Percentiles rank a stretch among this genome's conserved stretches.
These are phyloP conservation scores for Phyllopteryx taeniolatus DNA, from an alignment of 2,113 vertebrate genomes.

Conservation along the genomic window DNA sequence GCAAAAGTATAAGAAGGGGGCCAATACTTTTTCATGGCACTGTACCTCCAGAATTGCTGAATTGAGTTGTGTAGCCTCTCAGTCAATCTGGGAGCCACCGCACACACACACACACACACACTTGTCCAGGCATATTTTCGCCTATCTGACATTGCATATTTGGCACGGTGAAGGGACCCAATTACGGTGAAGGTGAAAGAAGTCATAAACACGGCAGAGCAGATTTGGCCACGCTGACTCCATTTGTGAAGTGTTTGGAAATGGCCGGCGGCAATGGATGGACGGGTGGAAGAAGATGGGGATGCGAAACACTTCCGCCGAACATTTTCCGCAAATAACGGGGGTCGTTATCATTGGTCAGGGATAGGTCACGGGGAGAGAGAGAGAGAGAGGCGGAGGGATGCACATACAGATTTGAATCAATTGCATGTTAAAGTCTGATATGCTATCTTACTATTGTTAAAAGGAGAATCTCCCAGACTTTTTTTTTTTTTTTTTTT, in stretches of 20 bases:
- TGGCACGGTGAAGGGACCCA: slow-evolving; percentile 59
- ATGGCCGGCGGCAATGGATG: slow-evolving; percentile 38
- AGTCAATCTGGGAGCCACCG: slow-evolving; percentile 43
- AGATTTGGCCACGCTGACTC: slow-evolving; percentile 49
- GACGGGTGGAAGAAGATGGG: background rate
- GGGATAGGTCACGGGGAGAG: background rate
- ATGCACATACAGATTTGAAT: too few relatives aligned
- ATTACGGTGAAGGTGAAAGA: slow-evolving; percentile 70
- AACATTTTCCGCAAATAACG: slow-evolving; percentile 36
- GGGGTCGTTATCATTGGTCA: background rate
- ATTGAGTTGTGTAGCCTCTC: slow-evolving; percentile 64
- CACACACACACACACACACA: slow-evolving; percentile 19
- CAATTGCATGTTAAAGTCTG: too few relatives aligned
- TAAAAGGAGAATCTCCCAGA: too few relatives aligned
- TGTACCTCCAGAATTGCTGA: slow-evolving; percentile 46
- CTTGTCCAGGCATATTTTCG: slow-evolving; percentile 20
- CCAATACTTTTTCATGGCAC: too few relatives aligned
- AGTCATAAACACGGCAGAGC: slow-evolving; percentile 56
- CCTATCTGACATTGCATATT: slow-evolving; percentile 61
- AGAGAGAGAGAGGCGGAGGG: background rate
- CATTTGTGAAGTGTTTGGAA: slow-evolving; percentile 44
- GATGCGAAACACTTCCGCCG: slow-evolving; percentile 27
- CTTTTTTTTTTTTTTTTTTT: too few relatives aligned
- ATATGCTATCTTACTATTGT: too few relatives aligned
- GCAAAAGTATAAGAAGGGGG: too few relatives aligned